Base-by-base conservation (phyloP, 92 coral and sea anemone genomes). In the Chrysogorgia sp. region DNA sequence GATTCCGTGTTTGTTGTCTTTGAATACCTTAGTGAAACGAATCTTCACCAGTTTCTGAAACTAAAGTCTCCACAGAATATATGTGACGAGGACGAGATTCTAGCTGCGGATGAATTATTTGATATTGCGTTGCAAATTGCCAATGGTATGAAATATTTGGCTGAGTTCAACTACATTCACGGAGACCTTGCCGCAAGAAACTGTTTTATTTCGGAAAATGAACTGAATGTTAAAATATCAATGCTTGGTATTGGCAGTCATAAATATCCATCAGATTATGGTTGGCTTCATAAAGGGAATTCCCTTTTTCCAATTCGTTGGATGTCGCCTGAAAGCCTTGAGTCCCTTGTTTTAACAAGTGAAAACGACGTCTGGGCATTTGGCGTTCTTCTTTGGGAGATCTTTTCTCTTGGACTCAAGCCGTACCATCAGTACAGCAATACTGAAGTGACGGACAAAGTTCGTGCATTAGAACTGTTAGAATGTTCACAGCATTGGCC, bases 241-340 rank as follows among this genome's bases (percentile, higher is more conserved):
- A 88, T 92, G 81, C 87, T 94, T 25, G 98, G 97, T 5, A 91
- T 91, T 52, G 98, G 98, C 12, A 89, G 91, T 58, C 81, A 83
- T 75, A 89, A 83, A 35, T 92, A 92, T 67, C 98, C 98, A 0
- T 77, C 90, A 7, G 97, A 94, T 67, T 94, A 94, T 64, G 92
- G 91, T 10, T 92, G 97, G 94, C 91, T 89, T 5, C 96, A 89
- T 50, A 48, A 56, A 25, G 90, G 97, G 10, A 94, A 96, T 48
- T 75, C 97, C 0, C 66, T 91, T 31, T 90, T 92, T 68, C 98
- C 98, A 37, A 93, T 94, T 12, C 92, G 98, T 10, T 94, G 98
- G 98, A 94, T 94, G 98, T 80, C 98, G 71, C 98, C 97, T 76
- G 98, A 94, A 86, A 89, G 91, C 20, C 92, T 94, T n/a, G 92